Conservation (phyloP, 2,113 vertebrate species). For the Zeus faber region DNA sequence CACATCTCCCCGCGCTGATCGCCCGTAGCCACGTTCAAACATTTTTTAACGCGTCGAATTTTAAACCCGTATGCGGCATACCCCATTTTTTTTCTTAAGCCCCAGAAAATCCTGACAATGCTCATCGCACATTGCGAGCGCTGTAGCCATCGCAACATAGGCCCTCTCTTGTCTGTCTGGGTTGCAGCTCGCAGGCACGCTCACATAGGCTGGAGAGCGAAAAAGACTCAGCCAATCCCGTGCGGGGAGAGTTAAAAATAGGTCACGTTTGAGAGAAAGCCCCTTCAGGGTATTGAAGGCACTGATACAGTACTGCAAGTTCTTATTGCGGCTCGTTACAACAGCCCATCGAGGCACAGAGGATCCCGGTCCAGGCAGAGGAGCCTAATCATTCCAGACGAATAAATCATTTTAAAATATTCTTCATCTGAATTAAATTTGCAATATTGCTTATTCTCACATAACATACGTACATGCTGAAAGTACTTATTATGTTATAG, state of each 20-base stretch:
- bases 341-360: neutral
- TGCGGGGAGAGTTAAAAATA: slow-evolving; percentile 75
- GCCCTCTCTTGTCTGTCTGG: neutral
- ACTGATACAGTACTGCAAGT: slow-evolving; percentile 54
- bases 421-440: too few relatives aligned
- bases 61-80: neutral
- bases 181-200: slow-evolving; percentile 32
- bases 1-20: too few relatives aligned
- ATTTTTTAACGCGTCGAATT: neutral
- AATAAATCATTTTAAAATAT: neutral
- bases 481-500: neutral
- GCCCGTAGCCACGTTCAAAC: too few relatives aligned
- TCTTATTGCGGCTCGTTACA: slow-evolving; percentile 36
- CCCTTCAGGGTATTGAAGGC: slow-evolving; percentile 71
- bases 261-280: slow-evolving; percentile 74
- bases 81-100: too few relatives aligned
- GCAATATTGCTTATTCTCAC: neutral
- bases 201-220: slow-evolving; percentile 51
- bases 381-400: too few relatives aligned
- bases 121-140: neutral
- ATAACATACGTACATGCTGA: neutral
- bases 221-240: slow-evolving; percentile 64
- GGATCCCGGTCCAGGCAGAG: neutral
- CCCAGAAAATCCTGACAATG: neutral
- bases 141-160: neutral